Percentiles rank a stretch among this genome's conserved stretches.
Conservation (phyloP, 2,888 invertebrate genomes). For the Volucella inflata region DNA sequence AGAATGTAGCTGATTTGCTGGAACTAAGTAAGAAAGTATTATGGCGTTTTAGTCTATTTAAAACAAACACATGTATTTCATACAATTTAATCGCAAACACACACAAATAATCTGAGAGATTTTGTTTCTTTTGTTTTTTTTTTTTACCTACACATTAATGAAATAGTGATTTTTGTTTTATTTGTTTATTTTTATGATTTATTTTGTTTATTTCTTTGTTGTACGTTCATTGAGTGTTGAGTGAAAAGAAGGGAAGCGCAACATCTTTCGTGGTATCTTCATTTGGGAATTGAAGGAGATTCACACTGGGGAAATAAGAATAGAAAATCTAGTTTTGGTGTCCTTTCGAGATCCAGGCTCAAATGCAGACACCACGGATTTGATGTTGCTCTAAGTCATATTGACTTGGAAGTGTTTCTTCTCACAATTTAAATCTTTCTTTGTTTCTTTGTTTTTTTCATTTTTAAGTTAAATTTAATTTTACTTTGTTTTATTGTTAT, state of each 20-base stretch:
- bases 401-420: too few species aligned
- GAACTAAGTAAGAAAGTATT: constrained; percentile 84
- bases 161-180: neutral
- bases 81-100: constrained; percentile 46
- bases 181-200: neutral
- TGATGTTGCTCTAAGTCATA: too few species aligned
- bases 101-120: constrained; percentile 31
- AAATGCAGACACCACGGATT: too few species aligned
- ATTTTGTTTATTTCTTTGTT: constrained; percentile 18
- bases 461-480: constrained; percentile 12
- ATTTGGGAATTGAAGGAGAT: too few species aligned
- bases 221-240: constrained; percentile 7
- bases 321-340: too few species aligned
- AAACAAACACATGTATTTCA: constrained; percentile 39
- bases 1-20: constrained; percentile 84
- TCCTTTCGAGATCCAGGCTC: too few species aligned
- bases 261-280: too few species aligned
- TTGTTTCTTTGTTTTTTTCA: neutral
- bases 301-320: too few species aligned
- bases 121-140: neutral
- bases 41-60: constrained; percentile 82
- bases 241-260: too few species aligned
- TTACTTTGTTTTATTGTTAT: neutral
- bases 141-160: too few species aligned
- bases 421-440: neutral